Base-by-base conservation (phyloP, 2,888 invertebrate genomes). In the Nowickia ferox region DNA sequence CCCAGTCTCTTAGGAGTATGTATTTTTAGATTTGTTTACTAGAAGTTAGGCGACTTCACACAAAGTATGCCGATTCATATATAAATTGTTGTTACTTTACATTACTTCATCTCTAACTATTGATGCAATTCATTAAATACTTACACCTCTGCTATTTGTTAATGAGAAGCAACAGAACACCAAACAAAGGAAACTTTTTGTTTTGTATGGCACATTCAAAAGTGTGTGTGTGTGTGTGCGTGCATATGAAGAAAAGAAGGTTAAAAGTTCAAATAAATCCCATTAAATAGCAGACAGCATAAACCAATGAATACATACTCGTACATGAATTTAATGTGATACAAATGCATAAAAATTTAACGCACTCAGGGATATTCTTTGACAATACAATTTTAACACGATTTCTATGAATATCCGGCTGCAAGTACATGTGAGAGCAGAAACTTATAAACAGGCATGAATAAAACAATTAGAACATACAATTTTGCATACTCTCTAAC, bases 381-480 rank as follows among this genome's bases (percentile, higher is more conserved):
- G 53, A 69, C 40, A 74, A 51, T 68, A 74, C n/a, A 61, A 78
- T 38, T 75, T 72, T 61, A 80, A 80, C 72, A 71, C 66, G 42
- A 76, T 72, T 76, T 81, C 59, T 72, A 84, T 77, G 84, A 81
- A 84, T 81, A 81, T 84, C 84, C 84, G 84, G 84, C 53, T 19
- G 46, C 66, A 46, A 72, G 61, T 66, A 65, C 15, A 57, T 30
- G 19, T 42, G 51, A 38, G n/a, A n/a, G 30, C 19, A 53, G 15
- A 4, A 22, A 57, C 30, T 17, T 40, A 10, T 38, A n/a, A 51
- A 69, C 22, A 48, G n/a, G n/a, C n/a, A 59, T 22, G 22, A 48
- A 42, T 44, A 44, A 59, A 42, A 63, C 53, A 71, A 53, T 71
- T 6, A 19, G 17, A 69, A 48, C 51, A 69, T 30, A 72, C 44